Base-by-base conservation (phyloP, 1,140 invertebrate species). In the Monochamus saltuarius region DNA sequence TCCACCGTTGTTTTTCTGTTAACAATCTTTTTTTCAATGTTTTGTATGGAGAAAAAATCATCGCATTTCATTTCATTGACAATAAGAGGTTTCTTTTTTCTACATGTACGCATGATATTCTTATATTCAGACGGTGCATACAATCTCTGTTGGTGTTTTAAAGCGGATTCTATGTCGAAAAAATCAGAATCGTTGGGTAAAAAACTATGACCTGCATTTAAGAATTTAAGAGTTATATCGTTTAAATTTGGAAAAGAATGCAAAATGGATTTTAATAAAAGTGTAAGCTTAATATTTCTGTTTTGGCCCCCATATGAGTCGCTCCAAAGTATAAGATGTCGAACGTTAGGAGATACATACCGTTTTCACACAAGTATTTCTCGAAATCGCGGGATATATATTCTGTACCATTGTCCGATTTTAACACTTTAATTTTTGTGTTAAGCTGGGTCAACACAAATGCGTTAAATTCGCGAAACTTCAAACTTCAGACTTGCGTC, bases 221-320 rank as follows among this genome's bases (percentile, higher is more conserved):
- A 38, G 65, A 64, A 77, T 52, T 66, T 68, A 6, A 73, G 40
- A 34, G 52, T 71, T 35, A 77, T 76, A 38, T 29, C 66, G 59
- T 73, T 53, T 10, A 72, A 56, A 43, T 61, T 71, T 13, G 45
- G 42, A 57, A 45, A 43, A 68, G 57, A 13, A 43, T 69, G 22
- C 42, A 73, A 53, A 40, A 71, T 40, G 35, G 61, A 46, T 65
- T 74, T 73, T 22, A 75, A 36, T 59, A 77, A 69, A 54, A 76
- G 34, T 6, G 60, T 64, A 34, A 77, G 52, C 65, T 76, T 77
- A 17, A 76, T 75, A 54, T 75, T 77, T 7, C 71, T 58, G 42
- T 75, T 77, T 65, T 75, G 73, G 3, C 70, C 75, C 7, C 72
- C 75, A 51, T 72, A 76, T 9, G 64, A 74, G 63, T 78, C 71